Conservation (phyloP, 2,888 invertebrate species). For the Xanthorhoe designata region DNA sequence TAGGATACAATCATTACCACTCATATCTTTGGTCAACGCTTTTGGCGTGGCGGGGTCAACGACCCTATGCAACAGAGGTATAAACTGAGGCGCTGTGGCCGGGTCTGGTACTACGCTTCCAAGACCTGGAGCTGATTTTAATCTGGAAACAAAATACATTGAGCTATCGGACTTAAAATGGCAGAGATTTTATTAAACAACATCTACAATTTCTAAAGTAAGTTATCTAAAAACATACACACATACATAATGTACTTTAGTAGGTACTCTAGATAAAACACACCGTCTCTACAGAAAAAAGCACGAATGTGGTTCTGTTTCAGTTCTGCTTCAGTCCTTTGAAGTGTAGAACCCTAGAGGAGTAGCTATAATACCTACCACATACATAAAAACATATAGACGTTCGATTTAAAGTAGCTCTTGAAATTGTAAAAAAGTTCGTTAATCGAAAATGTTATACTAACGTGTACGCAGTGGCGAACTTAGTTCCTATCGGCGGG, state of each 20-base stretch:
- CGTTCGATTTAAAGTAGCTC: not conserved
- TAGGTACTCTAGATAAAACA: no score
- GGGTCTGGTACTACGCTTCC: conserved; percentile 53
- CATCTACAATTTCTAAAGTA: no score
- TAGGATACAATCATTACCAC: conserved; percentile 49
- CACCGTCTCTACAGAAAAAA: no score
- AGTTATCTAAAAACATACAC: no score
- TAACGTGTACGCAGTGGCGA: conserved; percentile 62
- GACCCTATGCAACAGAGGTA: conserved; percentile 53
- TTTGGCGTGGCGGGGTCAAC: conserved; percentile 59
- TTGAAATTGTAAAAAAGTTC: conserved; percentile 4
- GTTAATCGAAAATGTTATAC: conserved; percentile 35
- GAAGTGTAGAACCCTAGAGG: no score
- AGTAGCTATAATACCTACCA: not conserved
- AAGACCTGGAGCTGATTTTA: conserved; percentile 68
- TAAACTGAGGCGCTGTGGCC: conserved; percentile 50
- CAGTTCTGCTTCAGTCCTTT: no score
- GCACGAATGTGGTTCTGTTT: no score
- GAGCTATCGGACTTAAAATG: not conserved
- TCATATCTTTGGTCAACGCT: conserved; percentile 56
- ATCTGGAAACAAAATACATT: conserved; percentile 46
- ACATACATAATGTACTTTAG: no score
- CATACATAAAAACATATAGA: no score
- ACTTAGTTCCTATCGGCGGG: conserved; percentile 49
- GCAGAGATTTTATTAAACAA: no score